These are phyloP conservation scores for Budorcas taxicolor DNA, from an alignment of 2,113 vertebrate species.

Conservation along the genomic window DNA sequence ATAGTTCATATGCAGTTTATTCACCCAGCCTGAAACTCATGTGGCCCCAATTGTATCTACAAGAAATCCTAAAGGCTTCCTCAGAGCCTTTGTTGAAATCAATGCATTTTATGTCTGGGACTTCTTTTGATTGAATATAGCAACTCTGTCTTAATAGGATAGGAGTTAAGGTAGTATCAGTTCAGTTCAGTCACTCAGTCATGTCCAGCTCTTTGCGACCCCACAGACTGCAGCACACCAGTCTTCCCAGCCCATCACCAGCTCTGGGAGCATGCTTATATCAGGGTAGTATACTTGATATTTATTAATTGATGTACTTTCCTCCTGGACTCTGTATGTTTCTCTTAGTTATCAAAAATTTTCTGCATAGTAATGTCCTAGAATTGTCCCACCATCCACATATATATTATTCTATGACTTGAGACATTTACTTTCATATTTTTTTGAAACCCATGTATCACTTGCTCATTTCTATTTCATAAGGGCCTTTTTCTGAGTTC, in stretches of 20 bases:
- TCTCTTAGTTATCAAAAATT: neutral
- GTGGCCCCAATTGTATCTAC: accelerated
- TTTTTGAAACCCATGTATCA: neutral
- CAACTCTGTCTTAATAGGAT: neutral
- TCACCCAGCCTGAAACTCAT: neutral
- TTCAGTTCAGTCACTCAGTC: neutral
- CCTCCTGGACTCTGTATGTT: neutral
- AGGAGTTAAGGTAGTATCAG: neutral
- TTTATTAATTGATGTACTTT: neutral
- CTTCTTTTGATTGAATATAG: neutral
- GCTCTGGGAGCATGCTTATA: neutral
- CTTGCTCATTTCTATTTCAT: neutral
- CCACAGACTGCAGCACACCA: neutral
- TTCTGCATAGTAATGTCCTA: neutral
- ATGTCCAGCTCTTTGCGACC: neutral
- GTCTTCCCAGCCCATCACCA: neutral
- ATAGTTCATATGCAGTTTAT: neutral
- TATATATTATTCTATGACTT: neutral
- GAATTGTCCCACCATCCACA: neutral
- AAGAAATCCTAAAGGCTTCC: neutral
- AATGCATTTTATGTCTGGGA: neutral
- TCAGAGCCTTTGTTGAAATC: neutral
- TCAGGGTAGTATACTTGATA: neutral
- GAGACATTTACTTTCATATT: neutral
- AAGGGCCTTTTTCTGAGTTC: neutral